Percentiles rank a stretch among this genome's conserved stretches.
Evolutionary conservation across 1,140 invertebrate species (phyloP).

Genomic region (Tetragnatha versicolor): DNA sequence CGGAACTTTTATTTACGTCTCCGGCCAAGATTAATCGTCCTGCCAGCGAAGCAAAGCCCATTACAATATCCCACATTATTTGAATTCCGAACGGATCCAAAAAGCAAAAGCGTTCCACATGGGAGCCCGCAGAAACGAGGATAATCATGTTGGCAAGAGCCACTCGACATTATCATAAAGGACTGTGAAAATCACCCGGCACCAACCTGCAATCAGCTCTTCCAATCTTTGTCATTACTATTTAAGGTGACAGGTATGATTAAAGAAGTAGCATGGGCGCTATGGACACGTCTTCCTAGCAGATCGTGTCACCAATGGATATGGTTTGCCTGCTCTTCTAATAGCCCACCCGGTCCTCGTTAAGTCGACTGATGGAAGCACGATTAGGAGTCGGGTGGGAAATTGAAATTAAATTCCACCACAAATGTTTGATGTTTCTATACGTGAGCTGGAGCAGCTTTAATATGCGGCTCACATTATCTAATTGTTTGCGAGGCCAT

Average conservation of each 20-base stretch:
- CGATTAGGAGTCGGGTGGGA: background rate
- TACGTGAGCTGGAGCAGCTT: conserved; percentile 12
- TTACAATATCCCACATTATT: conserved; percentile 5
- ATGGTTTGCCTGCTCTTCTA: conserved; percentile 37
- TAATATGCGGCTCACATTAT: conserved; percentile 18
- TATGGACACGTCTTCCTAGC: conserved; percentile 5
- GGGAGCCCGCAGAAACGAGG: conserved; percentile 7
- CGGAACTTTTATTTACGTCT: background rate
- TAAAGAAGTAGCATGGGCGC: conserved; percentile 23
- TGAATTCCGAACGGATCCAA: background rate
- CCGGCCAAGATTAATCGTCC: background rate
- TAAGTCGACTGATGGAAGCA: conserved; percentile 21
- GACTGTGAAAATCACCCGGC: conserved; percentile 41
- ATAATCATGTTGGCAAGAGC: conserved; percentile 47
- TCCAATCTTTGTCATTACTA: conserved; percentile 48
- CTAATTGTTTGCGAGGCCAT: background rate
- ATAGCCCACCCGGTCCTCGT: background rate
- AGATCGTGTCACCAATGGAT: conserved; percentile 15
- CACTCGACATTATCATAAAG: conserved; percentile 43
- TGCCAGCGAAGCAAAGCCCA: background rate
- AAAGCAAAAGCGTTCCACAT: conserved; percentile 22
- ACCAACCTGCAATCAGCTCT: conserved; percentile 36
- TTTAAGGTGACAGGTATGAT: conserved; percentile 49
- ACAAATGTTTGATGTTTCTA: conserved; percentile 24
- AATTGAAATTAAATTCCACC: conserved; percentile 40